These are phyloP conservation scores for Quadriops clusia DNA, from an alignment of 2,888 invertebrate genomes.

Conservation along the genomic window DNA sequence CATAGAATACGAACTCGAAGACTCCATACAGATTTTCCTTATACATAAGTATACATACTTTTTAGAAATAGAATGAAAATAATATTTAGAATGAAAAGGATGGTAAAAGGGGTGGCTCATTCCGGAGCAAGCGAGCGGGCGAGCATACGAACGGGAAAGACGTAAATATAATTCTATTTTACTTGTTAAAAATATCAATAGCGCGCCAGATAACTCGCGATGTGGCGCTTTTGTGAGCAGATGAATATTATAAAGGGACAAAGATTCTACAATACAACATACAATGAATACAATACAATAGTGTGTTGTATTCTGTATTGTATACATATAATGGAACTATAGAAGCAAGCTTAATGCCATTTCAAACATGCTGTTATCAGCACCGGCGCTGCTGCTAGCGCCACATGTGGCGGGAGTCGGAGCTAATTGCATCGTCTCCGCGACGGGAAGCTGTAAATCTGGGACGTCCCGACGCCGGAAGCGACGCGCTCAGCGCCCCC, in stretches of 20 bases:
- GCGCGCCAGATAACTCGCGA: constrained; percentile 35
- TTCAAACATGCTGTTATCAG: constrained; percentile 37
- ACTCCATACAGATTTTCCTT: no score
- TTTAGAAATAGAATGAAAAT: no score
- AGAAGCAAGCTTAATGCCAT: constrained; percentile 38
- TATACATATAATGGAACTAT: constrained; percentile 38
- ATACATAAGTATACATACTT: no score
- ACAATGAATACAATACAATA: constrained; percentile 36
- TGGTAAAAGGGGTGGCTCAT: no score
- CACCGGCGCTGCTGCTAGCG: constrained; percentile 24
- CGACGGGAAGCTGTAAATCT: constrained; percentile 26
- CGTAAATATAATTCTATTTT: constrained; percentile 22
- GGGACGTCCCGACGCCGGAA: constrained; percentile 17
- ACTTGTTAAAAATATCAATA: constrained; percentile 32
- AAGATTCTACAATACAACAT: constrained; percentile 37
- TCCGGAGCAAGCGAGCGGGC: no score
- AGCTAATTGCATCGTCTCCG: constrained; percentile 26
- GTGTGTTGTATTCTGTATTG: constrained; percentile 38
- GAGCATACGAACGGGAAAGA: no score
- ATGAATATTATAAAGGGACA: constrained; percentile 39
- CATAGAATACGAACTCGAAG: no score
- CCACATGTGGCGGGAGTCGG: constrained; percentile 23
- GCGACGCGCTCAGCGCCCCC: constrained; percentile 9
- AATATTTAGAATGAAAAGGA: no score
- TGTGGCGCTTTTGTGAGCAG: constrained; percentile 36